These are phyloP conservation scores for Mythimna lalbum DNA, from an alignment of 2,888 invertebrate species.

Conservation along the genomic window DNA sequence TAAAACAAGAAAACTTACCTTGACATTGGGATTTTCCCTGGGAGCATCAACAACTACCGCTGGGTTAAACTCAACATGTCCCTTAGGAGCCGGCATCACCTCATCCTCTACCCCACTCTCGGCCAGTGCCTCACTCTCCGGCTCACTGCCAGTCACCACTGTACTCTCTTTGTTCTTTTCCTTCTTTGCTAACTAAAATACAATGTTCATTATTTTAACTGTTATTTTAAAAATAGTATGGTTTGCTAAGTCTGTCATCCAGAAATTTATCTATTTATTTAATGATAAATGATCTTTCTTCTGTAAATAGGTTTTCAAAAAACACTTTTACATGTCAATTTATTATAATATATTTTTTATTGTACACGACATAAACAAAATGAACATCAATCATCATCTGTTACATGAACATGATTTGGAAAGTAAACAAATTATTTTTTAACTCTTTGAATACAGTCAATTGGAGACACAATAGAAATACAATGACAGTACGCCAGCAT, in stretches of 20 bases:
- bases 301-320: no score
- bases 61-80: conserved; percentile 93
- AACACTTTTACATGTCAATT: no score
- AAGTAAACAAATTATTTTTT: no score
- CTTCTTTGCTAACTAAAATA: conserved; percentile 84
- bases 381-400: no score
- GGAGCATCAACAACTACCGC: conserved; percentile 92
- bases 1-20: conserved; percentile 70
- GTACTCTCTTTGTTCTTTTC: conserved; percentile 85
- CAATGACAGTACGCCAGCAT: no score
- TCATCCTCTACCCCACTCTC: conserved; percentile 88
- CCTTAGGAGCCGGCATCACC: conserved; percentile 73
- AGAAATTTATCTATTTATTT: no score
- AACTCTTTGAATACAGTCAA: no score
- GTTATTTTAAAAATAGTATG: not conserved
- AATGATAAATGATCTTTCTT: no score
- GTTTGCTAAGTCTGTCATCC: not conserved
- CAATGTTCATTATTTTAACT: conserved; percentile 2
- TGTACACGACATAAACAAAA: no score
- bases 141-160: conserved; percentile 83
- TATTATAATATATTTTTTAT: no score
- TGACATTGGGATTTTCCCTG: conserved; percentile 88
- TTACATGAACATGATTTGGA: no score
- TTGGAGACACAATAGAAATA: no score
- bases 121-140: conserved; percentile 85